These are phyloP conservation scores for Styela plicata DNA, from an alignment of 23 tunicate genomes.

Conservation along the genomic window DNA sequence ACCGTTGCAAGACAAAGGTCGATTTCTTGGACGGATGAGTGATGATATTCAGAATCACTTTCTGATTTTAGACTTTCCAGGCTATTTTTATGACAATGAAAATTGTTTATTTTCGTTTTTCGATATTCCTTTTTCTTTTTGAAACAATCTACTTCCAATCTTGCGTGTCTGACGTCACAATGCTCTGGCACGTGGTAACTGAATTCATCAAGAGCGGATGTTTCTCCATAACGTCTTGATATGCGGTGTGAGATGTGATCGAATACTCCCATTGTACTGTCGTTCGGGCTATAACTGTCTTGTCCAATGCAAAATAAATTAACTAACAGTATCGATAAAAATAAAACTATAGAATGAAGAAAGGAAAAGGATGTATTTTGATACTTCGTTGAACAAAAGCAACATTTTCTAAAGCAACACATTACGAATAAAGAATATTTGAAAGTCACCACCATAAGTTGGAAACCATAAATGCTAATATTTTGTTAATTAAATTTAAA, in stretches of 20 bases:
- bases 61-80: slow-evolving; percentile 23
- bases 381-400: too few relatives aligned
- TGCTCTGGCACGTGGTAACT: slow-evolving; percentile 33
- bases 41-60: not conserved
- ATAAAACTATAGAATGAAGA: not conserved
- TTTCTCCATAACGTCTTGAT: slow-evolving; percentile 19
- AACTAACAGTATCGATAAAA: too few relatives aligned
- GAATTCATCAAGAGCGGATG: slow-evolving; percentile 30
- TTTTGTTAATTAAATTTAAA: too few relatives aligned
- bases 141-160: slow-evolving; percentile 27
- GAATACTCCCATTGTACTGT: slow-evolving; percentile 30
- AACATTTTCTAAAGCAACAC: too few relatives aligned
- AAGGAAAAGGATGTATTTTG: too few relatives aligned
- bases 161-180: not conserved
- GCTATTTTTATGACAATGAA: slow-evolving; percentile 1
- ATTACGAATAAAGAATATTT: too few relatives aligned
- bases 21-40: not conserved
- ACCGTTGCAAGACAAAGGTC: slow-evolving; percentile 3
- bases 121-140: slow-evolving; percentile 25
- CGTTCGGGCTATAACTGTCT: too few relatives aligned
- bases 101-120: not conserved
- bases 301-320: too few relatives aligned
- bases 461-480: too few relatives aligned
- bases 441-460: too few relatives aligned
- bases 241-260: slow-evolving; percentile 14